A percentile compares a stretch with the other conserved stretches of the same genome.
These are phyloP conservation scores for Pimpla rufipes DNA, from an alignment of 2,888 invertebrate genomes.

Conservation along the genomic window DNA sequence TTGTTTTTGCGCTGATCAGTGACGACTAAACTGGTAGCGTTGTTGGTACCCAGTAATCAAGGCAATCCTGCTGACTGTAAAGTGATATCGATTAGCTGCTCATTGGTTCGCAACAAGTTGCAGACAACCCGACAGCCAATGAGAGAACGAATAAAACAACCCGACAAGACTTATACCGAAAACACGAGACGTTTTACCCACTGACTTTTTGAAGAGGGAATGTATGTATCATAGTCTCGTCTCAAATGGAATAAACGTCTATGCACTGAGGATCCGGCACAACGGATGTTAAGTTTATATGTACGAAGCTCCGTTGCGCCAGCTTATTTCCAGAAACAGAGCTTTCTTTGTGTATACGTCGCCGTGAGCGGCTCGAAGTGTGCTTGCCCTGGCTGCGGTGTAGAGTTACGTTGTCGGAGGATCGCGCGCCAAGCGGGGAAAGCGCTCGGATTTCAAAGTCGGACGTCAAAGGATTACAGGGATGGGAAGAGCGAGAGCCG, in stretches of 20 bases:
- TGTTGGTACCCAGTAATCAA: no score
- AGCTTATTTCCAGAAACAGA: neutral
- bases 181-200: no score
- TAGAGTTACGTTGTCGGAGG: neutral
- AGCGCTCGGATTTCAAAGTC: slow-evolving; percentile 45
- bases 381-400: neutral
- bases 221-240: neutral
- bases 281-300: neutral
- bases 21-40: no score
- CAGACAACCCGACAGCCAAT: no score
- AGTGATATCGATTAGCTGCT: no score
- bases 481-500: slow-evolving; percentile 1
- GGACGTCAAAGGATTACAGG: slow-evolving; percentile 48
- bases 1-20: no score
- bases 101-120: no score
- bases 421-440: slow-evolving; percentile 5
- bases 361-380: neutral
- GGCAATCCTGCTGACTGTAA: no score
- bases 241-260: neutral
- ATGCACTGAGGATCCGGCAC: neutral
- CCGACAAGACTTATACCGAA: no score
- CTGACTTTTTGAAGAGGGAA: no score
- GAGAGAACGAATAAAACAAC: no score
- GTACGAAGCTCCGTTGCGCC: slow-evolving; percentile 10
- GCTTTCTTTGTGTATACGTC: neutral